A percentile compares a stretch with the other conserved stretches of the same genome.
These are phyloP conservation scores for Chrysotoxum bicinctum DNA, from an alignment of 2,888 invertebrate genomes.

Conservation along the genomic window DNA sequence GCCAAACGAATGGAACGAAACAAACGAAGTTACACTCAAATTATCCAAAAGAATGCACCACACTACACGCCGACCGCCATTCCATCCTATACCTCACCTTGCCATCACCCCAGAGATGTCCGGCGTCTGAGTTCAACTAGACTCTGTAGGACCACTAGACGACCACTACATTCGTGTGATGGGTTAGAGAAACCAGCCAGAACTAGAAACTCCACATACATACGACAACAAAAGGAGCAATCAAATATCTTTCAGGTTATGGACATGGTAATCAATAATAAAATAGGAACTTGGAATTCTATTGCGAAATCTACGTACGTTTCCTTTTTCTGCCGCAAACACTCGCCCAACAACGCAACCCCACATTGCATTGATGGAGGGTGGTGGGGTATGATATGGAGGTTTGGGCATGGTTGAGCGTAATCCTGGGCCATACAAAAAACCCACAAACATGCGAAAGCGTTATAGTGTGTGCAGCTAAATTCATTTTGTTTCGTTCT, in stretches of 20 bases:
- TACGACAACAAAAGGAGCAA: constrained; percentile 70
- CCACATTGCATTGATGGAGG: background rate
- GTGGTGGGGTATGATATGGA: background rate
- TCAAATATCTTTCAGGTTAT: constrained; percentile 73
- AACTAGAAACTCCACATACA: constrained; percentile 3
- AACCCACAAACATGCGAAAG: constrained; percentile 70
- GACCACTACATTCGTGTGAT: constrained; percentile 20
- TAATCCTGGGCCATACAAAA: constrained; percentile 58
- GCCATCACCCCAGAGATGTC: constrained; percentile 42
- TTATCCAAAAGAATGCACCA: constrained; percentile 68
- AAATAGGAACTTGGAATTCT: constrained; percentile 70
- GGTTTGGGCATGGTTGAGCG: constrained; percentile 7
- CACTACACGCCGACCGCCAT: constrained; percentile 35
- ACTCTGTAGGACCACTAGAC: constrained; percentile 23
- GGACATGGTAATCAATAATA: constrained; percentile 73
- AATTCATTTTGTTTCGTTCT: constrained; percentile 72
- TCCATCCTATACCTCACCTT: background rate
- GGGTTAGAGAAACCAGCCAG: background rate
- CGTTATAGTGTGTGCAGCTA: constrained; percentile 72
- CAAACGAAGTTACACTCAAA: constrained; percentile 68
- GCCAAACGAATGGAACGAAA: constrained; percentile 50
- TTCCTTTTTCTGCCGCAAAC: constrained; percentile 60
- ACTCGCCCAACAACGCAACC: constrained; percentile 32
- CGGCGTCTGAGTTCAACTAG: constrained; percentile 23
- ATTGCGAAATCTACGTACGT: constrained; percentile 67